Conservation (phyloP, 2,113 vertebrate genomes). For the Thinocorus orbignyianus region DNA sequence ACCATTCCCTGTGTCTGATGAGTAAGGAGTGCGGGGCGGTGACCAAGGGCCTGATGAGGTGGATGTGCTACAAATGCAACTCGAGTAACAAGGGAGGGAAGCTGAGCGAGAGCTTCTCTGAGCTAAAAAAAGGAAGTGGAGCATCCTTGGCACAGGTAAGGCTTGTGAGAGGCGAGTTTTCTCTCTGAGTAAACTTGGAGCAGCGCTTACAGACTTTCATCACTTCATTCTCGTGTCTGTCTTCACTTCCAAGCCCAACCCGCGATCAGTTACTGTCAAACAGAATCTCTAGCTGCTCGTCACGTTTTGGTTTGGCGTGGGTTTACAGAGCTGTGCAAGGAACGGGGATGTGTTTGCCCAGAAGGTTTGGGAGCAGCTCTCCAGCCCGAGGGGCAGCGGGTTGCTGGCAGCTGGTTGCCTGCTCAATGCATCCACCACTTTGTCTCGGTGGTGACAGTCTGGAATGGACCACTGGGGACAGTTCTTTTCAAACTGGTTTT, state of each 20-base stretch:
- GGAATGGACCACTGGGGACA: too few species aligned
- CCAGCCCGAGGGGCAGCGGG: not conserved
- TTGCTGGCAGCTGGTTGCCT: not conserved
- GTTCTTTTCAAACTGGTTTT: not conserved
- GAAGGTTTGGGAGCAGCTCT: not conserved
- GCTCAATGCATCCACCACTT: not conserved
- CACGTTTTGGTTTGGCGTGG: not conserved
- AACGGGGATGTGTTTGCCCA: not conserved
- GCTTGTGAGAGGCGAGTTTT: not conserved
- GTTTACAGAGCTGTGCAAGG: not conserved
- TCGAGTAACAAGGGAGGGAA: constrained; percentile 83
- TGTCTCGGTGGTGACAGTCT: not conserved
- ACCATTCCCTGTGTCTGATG: constrained; percentile 92
- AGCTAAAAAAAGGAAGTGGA: constrained; percentile 69
- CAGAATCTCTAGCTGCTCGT: not conserved
- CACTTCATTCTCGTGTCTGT: not conserved
- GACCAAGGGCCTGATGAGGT: constrained; percentile 76
- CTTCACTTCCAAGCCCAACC: not conserved
- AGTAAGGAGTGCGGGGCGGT: constrained; percentile 81
- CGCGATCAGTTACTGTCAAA: not conserved
- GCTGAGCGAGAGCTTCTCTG: constrained; percentile 64
- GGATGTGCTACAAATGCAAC: constrained; percentile 94
- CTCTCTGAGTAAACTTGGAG: not conserved
- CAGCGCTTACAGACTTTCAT: not conserved
- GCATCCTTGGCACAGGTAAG: constrained; percentile 86